Evolutionary conservation across 2,113 vertebrate species (phyloP).

Genomic region (Paracanthobrama guichenoti): DNA sequence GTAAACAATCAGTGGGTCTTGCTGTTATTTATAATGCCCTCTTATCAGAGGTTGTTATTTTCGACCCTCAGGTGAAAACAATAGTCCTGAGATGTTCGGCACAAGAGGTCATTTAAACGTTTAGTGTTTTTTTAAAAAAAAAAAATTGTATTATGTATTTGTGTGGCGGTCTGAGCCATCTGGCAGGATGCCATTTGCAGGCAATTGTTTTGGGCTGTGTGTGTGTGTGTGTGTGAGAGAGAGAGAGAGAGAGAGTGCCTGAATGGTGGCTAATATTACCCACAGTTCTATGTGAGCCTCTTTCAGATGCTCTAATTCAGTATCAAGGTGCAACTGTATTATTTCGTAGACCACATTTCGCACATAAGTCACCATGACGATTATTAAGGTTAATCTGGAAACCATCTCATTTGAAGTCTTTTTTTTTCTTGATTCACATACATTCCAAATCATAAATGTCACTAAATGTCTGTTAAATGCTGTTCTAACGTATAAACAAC

Average conservation of each 20-base stretch:
- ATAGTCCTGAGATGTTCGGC: constrained; percentile 40
- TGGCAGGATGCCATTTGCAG: constrained; percentile 61
- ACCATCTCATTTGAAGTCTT: neutral
- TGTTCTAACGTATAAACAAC: neutral
- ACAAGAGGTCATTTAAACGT: constrained; percentile 47
- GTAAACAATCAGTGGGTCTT: neutral
- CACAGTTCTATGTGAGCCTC: neutral
- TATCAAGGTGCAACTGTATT: neutral
- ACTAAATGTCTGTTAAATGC: neutral
- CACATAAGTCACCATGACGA: neutral
- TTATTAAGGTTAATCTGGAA: neutral
- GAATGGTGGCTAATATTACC: no score
- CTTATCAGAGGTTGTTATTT: constrained; percentile 52
- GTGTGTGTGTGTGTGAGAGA: neutral
- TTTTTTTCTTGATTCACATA: neutral
- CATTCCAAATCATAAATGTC: neutral
- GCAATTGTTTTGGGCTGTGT: constrained; percentile 53
- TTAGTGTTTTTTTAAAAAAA: constrained; percentile 23
- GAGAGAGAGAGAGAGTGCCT: neutral
- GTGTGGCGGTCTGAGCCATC: constrained; percentile 52
- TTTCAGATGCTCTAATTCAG: neutral
- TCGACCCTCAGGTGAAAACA: constrained; percentile 61
- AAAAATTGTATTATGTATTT: constrained; percentile 55
- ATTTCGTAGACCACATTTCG: neutral
- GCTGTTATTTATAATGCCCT: constrained; percentile 40